Conservation (phyloP, 2,888 invertebrate genomes). For the Chloroclystis v-ata region DNA sequence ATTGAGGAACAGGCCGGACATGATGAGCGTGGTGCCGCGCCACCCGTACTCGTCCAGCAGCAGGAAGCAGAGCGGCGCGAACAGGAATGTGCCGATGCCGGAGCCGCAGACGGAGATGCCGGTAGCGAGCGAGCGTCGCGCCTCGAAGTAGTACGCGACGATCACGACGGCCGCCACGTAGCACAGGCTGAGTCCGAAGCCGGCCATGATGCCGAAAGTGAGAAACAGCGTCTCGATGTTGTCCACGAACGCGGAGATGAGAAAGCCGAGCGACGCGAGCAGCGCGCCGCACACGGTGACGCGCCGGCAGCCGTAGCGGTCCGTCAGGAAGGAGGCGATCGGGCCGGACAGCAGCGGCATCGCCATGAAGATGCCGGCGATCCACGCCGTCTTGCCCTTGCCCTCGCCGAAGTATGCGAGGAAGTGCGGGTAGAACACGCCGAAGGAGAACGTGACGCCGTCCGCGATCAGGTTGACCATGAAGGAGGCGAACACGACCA, state of each 20-base stretch:
- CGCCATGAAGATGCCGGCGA: conserved; percentile 93
- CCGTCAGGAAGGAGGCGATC: conserved; percentile 89
- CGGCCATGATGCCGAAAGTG: conserved; percentile 90
- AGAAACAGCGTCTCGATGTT: conserved; percentile 87
- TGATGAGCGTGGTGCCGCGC: conserved; percentile 89
- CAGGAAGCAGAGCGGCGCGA: conserved; percentile 87
- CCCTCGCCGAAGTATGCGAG: conserved; percentile 90
- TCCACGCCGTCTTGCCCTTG: conserved; percentile 92
- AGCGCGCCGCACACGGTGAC: conserved; percentile 88
- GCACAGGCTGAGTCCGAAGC: conserved; percentile 90
- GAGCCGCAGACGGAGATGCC: conserved; percentile 92
- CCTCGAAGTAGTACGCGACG: conserved; percentile 93
- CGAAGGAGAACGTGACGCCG: conserved; percentile 95
- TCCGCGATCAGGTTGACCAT: conserved; percentile 94
- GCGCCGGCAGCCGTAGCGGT: conserved; percentile 88
- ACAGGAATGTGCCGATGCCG: conserved; percentile 92
- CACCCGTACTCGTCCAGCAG: conserved; percentile 88
- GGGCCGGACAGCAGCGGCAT: conserved; percentile 93
- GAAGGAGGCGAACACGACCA: conserved; percentile 92
- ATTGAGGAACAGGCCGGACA: conserved; percentile 89
- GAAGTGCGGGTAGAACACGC: conserved; percentile 92
- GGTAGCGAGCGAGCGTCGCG: conserved; percentile 89
- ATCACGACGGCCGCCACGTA: conserved; percentile 95
- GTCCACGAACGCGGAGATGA: conserved; percentile 85
- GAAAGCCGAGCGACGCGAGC: conserved; percentile 85